Evolutionary conservation across 2,797 vertebrate genomes (phyloP), one percentile per base, ranked within the genome.

Genomic region (Anabacerthia variegaticeps): DNA sequence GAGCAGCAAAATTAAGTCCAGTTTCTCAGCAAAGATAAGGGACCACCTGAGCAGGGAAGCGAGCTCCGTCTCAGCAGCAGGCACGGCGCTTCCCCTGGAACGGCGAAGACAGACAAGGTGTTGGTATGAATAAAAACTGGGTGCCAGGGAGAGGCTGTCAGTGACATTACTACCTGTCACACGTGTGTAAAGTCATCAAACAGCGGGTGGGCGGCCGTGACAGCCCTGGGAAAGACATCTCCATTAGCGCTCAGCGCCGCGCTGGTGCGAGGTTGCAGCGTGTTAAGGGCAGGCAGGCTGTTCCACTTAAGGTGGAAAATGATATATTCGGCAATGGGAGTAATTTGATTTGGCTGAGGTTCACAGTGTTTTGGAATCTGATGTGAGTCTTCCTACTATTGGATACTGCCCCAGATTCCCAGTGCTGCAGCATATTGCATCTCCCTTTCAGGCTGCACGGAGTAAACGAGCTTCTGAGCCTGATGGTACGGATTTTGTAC

Each of bases 101-200:
- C 2, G 0, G 55, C 3, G 0, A 11, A 94, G 96, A 86, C 85
- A 92, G 89, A 73, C 78, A 92, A 62, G 44, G 85, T 66, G 77
- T 65, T 46, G 59, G 89, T 62, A 61, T 66, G 94, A 91, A 95
- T 94, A 95, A 94, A 91, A 93, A 46, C 90, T 18, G 76, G 81
- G 96, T 96, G 93, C 95, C 85, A 83, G 86, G 82, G 77, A 96
- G 93, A 97, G 95, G 84, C 85, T 95, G 95, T 95, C 96, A 96
- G 85, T 87, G 96, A 81, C 95, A 96, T 95, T 97, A 89, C 92
- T 97, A 96, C 96, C 97, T 97, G 97, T 96, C 97, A 97, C 91
- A 95, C 26, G 65, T 92, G 95, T 92, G 96, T 91, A 95, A 95
- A 97, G 96, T 81, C 96, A 95, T 97, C 96, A 96, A 95, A 46